Percentiles rank a stretch among this genome's conserved stretches.
Conservation (phyloP, 2,797 vertebrate genomes). For the Microchirus variegatus region DNA sequence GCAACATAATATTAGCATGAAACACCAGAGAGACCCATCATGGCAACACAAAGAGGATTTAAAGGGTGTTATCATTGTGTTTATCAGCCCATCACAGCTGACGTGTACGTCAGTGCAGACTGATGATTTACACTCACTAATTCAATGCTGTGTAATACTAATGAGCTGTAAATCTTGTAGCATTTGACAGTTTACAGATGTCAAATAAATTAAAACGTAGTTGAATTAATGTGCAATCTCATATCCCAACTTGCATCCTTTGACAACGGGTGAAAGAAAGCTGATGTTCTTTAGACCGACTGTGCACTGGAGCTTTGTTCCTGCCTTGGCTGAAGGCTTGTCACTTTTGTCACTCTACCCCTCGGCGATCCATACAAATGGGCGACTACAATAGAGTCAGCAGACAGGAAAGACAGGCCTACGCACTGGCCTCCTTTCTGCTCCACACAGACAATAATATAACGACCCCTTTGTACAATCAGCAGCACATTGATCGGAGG, state of each 20-base stretch:
- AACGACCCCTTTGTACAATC: conserved; percentile 66
- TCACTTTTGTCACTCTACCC: conserved; percentile 65
- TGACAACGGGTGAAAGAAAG: conserved; percentile 46
- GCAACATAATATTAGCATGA: conserved; percentile 34
- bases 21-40: conserved; percentile 36
- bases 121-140: conserved; percentile 39
- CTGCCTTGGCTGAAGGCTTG: conserved; percentile 49
- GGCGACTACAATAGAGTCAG: conserved; percentile 70
- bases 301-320: conserved; percentile 44
- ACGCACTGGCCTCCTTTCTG: conserved; percentile 72
- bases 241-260: conserved; percentile 9
- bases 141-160: conserved; percentile 24
- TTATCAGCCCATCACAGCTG: conserved; percentile 12
- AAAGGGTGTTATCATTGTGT: conserved; percentile 31
- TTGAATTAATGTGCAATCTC: conserved; percentile 25
- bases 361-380: conserved; percentile 57
- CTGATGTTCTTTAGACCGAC: conserved; percentile 42
- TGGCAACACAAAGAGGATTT: conserved; percentile 45
- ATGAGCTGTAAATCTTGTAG: conserved; percentile 38
- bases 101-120: conserved; percentile 14
- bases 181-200: conserved; percentile 40
- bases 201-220: conserved; percentile 39
- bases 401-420: conserved; percentile 72
- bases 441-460: conserved; percentile 60
- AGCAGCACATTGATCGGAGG: conserved; percentile 69